Conservation (phyloP, 2,888 invertebrate species). For the Drosophila neotestacea region DNA sequence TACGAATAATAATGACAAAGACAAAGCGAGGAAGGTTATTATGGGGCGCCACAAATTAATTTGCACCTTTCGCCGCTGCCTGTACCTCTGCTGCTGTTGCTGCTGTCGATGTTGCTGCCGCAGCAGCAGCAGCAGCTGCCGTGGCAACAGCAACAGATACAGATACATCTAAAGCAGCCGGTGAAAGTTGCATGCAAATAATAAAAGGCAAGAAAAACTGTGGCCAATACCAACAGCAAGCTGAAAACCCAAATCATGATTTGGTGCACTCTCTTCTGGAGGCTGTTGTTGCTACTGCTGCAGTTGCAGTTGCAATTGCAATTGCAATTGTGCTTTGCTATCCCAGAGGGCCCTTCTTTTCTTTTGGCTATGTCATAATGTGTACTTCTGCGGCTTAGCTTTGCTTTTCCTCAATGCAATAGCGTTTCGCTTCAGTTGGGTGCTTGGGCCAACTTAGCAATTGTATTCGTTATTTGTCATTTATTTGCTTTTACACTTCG, state of each 20-base stretch:
- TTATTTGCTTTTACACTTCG: slow-evolving; percentile 77
- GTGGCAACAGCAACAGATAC: slow-evolving; percentile 34
- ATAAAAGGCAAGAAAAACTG: slow-evolving; percentile 57
- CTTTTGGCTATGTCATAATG: slow-evolving; percentile 65
- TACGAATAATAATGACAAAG: slow-evolving; percentile 52
- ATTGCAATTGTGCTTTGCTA: slow-evolving; percentile 5
- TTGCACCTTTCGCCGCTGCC: slow-evolving; percentile 76
- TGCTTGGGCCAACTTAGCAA: slow-evolving; percentile 51
- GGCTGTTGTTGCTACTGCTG: not conserved
- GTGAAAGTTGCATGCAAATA: slow-evolving; percentile 80
- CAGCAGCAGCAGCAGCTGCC: slow-evolving; percentile 26
- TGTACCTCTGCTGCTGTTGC: slow-evolving; percentile 5
- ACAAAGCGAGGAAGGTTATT: slow-evolving; percentile 72
- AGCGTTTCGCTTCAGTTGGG: slow-evolving; percentile 66
- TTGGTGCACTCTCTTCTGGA: slow-evolving; percentile 48
- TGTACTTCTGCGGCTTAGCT: not conserved
- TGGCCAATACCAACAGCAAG: slow-evolving; percentile 19
- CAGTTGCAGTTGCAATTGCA: not conserved
- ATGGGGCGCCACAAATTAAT: slow-evolving; percentile 76
- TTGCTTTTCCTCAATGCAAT: slow-evolving; percentile 58
- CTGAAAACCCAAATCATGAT: slow-evolving; percentile 40
- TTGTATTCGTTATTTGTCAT: slow-evolving; percentile 68
- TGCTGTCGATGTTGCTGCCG: slow-evolving; percentile 17
- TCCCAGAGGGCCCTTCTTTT: slow-evolving; percentile 17
- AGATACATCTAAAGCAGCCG: slow-evolving; percentile 55